phyloP scores from a whole-genome alignment of 2,888 invertebrate genomes.

The Sicus ferrugineus region DNA sequence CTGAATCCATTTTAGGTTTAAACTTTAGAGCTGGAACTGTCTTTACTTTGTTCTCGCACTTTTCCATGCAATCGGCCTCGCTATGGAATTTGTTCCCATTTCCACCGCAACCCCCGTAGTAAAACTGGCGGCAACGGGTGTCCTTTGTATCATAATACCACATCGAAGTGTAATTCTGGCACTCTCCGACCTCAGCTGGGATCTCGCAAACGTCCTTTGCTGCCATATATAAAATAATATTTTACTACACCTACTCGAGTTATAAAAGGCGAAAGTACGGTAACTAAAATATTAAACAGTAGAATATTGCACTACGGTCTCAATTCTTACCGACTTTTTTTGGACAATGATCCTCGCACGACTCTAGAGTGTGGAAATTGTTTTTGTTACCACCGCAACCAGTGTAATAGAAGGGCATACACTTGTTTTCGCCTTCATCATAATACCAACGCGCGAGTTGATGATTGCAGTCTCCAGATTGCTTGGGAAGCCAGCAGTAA shows the following conservation, averaged over 20 bases:
- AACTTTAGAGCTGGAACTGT: constrained; percentile 28
- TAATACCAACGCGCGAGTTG: constrained; percentile 85
- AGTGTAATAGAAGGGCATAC: constrained; percentile 91
- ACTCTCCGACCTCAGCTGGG: constrained; percentile 79
- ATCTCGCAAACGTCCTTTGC: constrained; percentile 77
- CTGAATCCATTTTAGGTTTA: not conserved
- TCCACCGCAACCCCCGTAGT: constrained; percentile 91
- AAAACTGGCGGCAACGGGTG: constrained; percentile 79
- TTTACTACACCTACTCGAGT: constrained; percentile 15
- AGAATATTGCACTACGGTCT: constrained; percentile 39
- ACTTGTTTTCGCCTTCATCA: constrained; percentile 81
- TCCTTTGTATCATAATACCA: constrained; percentile 87
- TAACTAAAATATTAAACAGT: not conserved
- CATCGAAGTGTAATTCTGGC: constrained; percentile 75
- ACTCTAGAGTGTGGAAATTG: constrained; percentile 77
- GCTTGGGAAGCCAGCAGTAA: constrained; percentile 78
- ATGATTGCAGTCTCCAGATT: constrained; percentile 78
- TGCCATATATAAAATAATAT: constrained; percentile 48
- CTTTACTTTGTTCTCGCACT: constrained; percentile 68
- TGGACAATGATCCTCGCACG: constrained; percentile 82
- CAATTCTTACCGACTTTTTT: constrained; percentile 76
- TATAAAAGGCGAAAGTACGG: constrained; percentile 38
- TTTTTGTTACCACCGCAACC: constrained; percentile 93
- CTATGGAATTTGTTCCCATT: constrained; percentile 86
- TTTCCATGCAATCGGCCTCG: constrained; percentile 72